These are phyloP conservation scores for Serripes groenlandicus DNA, from an alignment of 2,888 invertebrate genomes.

Conservation along the genomic window DNA sequence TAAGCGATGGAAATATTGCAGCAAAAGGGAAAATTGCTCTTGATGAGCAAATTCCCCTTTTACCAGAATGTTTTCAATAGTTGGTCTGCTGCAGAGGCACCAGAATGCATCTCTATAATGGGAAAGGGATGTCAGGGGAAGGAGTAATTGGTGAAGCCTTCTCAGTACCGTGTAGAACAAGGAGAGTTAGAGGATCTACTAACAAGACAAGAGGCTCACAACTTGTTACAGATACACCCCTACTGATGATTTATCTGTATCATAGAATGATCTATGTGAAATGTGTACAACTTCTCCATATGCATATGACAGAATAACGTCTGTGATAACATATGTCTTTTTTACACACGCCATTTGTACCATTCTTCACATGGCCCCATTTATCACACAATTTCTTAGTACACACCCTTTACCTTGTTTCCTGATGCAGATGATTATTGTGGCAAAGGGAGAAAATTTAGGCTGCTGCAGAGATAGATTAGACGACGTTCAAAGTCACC, in stretches of 20 bases:
- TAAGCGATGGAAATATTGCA: no score
- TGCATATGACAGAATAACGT: slow-evolving; percentile 6
- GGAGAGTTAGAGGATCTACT: not conserved
- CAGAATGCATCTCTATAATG: no score
- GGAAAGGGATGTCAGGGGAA: no score
- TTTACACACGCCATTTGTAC: slow-evolving; percentile 5
- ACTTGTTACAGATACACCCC: not conserved
- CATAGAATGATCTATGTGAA: not conserved
- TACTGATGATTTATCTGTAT: not conserved
- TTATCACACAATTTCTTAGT: no score
- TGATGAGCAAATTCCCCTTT: no score
- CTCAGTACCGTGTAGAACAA: not conserved
- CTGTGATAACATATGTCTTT: slow-evolving; percentile 3
- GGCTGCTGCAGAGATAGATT: no score
- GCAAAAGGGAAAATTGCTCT: no score
- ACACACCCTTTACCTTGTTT: not conserved
- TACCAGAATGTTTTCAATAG: no score
- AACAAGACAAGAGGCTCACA: not conserved
- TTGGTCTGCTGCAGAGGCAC: no score
- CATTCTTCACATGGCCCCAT: slow-evolving; percentile 6
- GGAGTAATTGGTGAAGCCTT: not conserved
- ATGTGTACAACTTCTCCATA: not conserved
- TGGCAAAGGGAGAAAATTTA: no score
- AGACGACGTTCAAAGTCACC: no score
- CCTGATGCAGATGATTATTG: no score